Evolutionary conservation across 2,113 vertebrate genomes (phyloP), one percentile per base, ranked within the genome.

Genomic region (Rhea pennata): DNA sequence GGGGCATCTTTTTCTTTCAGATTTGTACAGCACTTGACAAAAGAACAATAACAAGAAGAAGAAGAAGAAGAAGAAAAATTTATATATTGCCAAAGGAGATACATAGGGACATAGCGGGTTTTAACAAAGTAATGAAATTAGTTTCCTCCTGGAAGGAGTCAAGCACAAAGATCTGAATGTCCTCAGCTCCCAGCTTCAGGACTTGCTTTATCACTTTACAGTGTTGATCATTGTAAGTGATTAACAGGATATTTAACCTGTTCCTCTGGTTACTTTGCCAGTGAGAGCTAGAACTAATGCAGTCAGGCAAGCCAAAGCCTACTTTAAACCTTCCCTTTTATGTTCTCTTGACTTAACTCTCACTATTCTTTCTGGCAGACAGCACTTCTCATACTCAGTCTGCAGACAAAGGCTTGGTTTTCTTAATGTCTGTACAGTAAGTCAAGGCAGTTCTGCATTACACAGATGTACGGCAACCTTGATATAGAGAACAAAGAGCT

Each of bases 391-490:
- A 15, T 8, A 10, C 39, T 82, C 62, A 13, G n/a, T 26, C 66
- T 87, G 66, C 77, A 95, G 91, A 67, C 48, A 70, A 88, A 79
- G 86, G 50, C 56, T 26, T 69, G 48, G 24, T 61, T 75, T 87
- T 67, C 61, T 74, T 84, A 54, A 74, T 31, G 58, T 61, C 61
- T 72, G 69, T 17, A 48, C n/a, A 84, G 66, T 0, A 3, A 95
- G 76, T 61, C 92, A 90, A 92, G 76, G 85, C 39, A 56, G 76
- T 15, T 94, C 86, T 96, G 65, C 58, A 79, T 58, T 85, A 77
- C 1, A 0, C 83, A 92, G 51, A 50, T 10, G 54, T 80, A 59
- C 36, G 40, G 65, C 81, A 84, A 48, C 70, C 50, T 6, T 1
- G 3, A 59, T 6, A 83, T 29, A 75, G 44, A 82, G 81, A 84